Conservation (phyloP, 1,140 invertebrate genomes). For the Hycleus cichorii region DNA sequence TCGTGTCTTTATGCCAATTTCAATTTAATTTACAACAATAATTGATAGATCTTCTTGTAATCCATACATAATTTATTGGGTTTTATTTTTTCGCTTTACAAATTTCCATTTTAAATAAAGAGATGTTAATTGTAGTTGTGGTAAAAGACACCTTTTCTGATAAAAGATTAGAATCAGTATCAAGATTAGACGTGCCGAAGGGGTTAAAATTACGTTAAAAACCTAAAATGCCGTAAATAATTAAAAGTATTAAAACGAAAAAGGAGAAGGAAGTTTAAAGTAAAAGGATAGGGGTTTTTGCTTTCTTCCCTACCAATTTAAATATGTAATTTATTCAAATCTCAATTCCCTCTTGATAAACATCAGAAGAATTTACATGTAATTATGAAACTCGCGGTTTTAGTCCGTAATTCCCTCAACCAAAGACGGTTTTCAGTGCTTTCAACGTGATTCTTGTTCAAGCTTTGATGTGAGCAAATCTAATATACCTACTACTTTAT, state of each 20-base stretch:
- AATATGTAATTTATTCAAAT: conserved; percentile 32
- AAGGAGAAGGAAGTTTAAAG: not conserved
- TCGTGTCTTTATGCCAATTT: conserved; percentile 4
- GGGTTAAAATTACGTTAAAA: conserved; percentile 11
- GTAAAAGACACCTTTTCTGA: too few species aligned
- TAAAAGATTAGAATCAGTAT: too few species aligned
- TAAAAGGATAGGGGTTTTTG: not conserved
- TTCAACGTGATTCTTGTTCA: conserved; percentile 28
- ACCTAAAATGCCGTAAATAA: conserved; percentile 18
- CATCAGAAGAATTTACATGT: conserved; percentile 34
- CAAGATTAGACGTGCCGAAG: too few species aligned
- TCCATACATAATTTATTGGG: too few species aligned
- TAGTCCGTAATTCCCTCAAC: conserved; percentile 23
- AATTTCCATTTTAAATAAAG: too few species aligned
- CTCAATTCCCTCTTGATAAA: conserved; percentile 30
- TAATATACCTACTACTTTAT: conserved; percentile 27
- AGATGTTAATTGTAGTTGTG: too few species aligned
- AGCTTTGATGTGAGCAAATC: conserved; percentile 31
- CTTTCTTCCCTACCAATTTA: conserved; percentile 3
- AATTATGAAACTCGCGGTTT: conserved; percentile 31
- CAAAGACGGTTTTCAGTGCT: conserved; percentile 28
- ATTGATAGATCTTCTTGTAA: too few species aligned
- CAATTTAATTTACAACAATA: too few species aligned
- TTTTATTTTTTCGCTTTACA: too few species aligned
- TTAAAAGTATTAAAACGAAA: conserved; percentile 20